Evolutionary conservation across 2,888 invertebrate species (phyloP).

Genomic region (Dermolepida albohirtum): DNA sequence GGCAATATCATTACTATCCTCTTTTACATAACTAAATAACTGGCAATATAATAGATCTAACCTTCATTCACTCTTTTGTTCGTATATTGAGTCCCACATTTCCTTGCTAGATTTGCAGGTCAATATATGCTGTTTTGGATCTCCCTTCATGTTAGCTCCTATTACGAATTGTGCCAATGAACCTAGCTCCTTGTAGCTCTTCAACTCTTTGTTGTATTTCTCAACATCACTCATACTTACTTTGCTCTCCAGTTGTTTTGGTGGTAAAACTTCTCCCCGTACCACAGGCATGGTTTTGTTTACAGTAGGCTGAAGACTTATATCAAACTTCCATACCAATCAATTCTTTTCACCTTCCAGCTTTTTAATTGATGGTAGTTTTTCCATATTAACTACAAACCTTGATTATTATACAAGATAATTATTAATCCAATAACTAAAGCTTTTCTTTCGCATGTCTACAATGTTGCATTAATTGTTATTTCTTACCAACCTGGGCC

Average conservation of each 20-base stretch:
- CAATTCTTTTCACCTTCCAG: slow-evolving; percentile 8
- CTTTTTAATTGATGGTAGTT: slow-evolving; percentile 1
- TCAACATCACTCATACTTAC: background rate
- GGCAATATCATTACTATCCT: no score
- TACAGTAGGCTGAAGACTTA: slow-evolving; percentile 1
- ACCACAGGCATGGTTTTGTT: slow-evolving; percentile 4
- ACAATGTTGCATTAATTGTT: no score
- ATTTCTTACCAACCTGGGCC: no score
- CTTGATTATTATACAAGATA: no score
- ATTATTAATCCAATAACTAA: no score
- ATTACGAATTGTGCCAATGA: background rate
- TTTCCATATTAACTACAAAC: no score
- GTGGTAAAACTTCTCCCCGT: slow-evolving; percentile 11
- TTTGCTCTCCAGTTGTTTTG: background rate
- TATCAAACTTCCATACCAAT: slow-evolving; percentile 8
- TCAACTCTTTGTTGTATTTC: slow-evolving; percentile 1
- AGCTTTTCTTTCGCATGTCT: no score
- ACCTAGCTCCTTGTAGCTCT: slow-evolving; percentile 2
- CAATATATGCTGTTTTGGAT: background rate
- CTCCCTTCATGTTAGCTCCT: background rate
- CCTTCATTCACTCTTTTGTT: background rate
- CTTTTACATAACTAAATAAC: no score
- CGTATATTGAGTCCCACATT: slow-evolving; percentile 2
- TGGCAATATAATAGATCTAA: slow-evolving; percentile 9
- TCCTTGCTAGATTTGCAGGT: background rate